A percentile compares a stretch with the other conserved stretches of the same genome.
Evolutionary conservation across 2,797 vertebrate species (phyloP).

Genomic region (Ciconia nigra): DNA sequence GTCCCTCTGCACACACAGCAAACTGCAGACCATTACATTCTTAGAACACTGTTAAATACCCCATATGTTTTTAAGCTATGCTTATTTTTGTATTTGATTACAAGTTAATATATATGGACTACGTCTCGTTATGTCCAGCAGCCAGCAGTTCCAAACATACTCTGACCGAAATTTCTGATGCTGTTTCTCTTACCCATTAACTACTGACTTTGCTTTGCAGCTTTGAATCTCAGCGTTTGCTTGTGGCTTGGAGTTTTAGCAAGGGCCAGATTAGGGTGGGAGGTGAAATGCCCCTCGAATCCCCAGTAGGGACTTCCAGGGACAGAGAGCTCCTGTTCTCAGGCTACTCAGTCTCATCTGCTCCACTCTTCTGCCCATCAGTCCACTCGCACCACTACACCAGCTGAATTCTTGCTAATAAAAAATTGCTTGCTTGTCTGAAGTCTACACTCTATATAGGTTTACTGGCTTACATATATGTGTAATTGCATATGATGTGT

Average conservation of each 20-base stretch:
- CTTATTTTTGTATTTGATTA: background rate
- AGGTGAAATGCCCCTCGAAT: background rate
- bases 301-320: background rate
- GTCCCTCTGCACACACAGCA: background rate
- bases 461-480: background rate
- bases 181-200: background rate
- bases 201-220: background rate
- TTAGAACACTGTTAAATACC: background rate
- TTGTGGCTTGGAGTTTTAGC: background rate
- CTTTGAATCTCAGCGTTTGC: background rate
- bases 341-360: background rate
- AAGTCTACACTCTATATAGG: background rate
- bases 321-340: background rate
- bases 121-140: background rate
- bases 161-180: background rate
- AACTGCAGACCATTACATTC: background rate
- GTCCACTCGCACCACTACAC: background rate
- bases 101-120: background rate
- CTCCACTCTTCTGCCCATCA: background rate
- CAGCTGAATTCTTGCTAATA: background rate
- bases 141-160: background rate
- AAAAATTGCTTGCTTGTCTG: background rate
- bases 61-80: background rate
- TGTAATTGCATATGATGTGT: background rate
- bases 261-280: background rate